Conservation (phyloP, 2,888 invertebrate species). For the Drosophila trichaetosa region DNA sequence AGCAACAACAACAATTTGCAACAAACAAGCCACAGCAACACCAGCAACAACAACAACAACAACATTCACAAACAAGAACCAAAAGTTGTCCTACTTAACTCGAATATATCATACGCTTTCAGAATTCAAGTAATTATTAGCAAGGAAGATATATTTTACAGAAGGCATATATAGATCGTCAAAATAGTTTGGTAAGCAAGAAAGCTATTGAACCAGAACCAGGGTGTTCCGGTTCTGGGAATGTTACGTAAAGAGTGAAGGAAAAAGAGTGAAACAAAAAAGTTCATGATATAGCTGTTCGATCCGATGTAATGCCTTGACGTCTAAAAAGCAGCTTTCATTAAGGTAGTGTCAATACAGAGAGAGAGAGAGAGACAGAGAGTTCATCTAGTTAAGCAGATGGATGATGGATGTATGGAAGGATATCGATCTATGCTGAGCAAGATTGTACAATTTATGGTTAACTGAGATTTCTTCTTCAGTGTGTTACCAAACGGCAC, state of each 20-base stretch:
- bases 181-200: neutral
- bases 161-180: neutral
- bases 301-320: neutral
- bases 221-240: neutral
- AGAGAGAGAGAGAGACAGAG: too few relatives aligned
- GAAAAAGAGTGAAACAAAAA: neutral
- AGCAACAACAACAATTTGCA: conserved; percentile 26
- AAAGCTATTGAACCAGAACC: neutral
- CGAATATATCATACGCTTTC: neutral
- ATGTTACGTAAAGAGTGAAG: neutral
- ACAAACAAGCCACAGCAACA: conserved; percentile 32
- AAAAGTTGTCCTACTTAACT: neutral
- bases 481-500: neutral
- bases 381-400: neutral
- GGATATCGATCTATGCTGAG: neutral
- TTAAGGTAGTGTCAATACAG: neutral
- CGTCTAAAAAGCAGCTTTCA: neutral
- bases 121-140: neutral
- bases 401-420: neutral
- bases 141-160: too few relatives aligned
- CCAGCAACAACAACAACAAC: conserved; percentile 29
- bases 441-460: neutral
- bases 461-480: neutral
- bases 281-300: neutral
- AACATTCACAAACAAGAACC: conserved; percentile 30